These are phyloP conservation scores for Nephrotoma flavescens DNA, from an alignment of 2,888 invertebrate species.

Conservation along the genomic window DNA sequence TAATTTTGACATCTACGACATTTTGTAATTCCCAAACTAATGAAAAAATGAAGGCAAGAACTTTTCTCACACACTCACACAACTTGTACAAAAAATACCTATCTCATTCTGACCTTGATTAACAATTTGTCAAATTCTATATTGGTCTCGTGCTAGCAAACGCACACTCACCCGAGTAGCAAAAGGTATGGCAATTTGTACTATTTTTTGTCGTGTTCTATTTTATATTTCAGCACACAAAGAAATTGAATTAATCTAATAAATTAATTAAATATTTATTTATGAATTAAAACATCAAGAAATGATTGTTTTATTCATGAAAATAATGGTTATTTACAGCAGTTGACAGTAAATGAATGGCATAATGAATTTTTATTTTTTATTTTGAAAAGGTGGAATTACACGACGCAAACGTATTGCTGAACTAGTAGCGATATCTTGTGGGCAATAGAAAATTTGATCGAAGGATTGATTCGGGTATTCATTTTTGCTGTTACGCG, in stretches of 20 bases:
- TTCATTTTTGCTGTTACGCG: no score
- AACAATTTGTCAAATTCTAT: neutral
- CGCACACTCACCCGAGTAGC: neutral
- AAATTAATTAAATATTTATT: neutral
- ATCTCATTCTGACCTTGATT: neutral
- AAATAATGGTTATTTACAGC: neutral
- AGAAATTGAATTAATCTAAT: neutral
- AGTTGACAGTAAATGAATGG: neutral
- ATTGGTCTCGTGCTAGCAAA: neutral
- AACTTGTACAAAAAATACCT: neutral
- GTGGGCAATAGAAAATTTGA: neutral
- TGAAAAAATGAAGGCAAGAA: neutral
- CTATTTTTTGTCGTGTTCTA: neutral
- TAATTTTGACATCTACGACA: conserved; percentile 3
- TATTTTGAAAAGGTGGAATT: neutral
- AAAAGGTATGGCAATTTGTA: neutral
- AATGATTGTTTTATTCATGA: neutral
- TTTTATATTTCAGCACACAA: neutral
- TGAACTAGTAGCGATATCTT: neutral
- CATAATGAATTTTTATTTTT: neutral
- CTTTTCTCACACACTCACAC: neutral
- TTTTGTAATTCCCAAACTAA: neutral
- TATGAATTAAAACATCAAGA: neutral
- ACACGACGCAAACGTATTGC: neutral
- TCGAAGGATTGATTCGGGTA: no score